Conservation (phyloP, 1,140 invertebrate genomes). For the Lepidotrigona ventralis region DNA sequence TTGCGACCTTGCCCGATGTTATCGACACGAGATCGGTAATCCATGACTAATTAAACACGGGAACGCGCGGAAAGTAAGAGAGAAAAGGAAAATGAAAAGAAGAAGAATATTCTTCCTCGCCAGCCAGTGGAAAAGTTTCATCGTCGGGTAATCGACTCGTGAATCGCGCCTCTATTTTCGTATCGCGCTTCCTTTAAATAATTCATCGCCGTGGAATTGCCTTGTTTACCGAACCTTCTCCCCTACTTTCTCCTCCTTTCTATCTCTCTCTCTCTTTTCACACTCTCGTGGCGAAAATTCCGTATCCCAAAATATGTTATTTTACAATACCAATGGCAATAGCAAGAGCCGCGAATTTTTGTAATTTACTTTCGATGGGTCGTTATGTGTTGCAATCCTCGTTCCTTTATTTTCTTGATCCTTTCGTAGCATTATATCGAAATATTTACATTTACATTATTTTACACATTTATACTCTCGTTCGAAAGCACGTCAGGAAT, state of each 20-base stretch:
- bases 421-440: no score
- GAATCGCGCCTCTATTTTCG: conserved; percentile 17
- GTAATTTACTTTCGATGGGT: background rate
- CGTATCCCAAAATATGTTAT: background rate
- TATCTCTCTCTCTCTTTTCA: background rate
- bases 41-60: conserved; percentile 64
- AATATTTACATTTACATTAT: no score
- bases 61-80: conserved; percentile 2
- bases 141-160: conserved; percentile 7
- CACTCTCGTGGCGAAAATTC: background rate
- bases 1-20: conserved; percentile 60
- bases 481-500: no score
- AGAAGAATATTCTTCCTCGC: conserved; percentile 39
- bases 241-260: background rate
- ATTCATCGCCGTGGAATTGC: conserved; percentile 19
- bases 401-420: no score
- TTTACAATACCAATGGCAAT: background rate
- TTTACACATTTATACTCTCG: no score
- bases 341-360: no score
- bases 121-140: conserved; percentile 40
- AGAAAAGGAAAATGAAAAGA: background rate
- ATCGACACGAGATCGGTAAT: conserved; percentile 22
- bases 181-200: conserved; percentile 17
- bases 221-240: conserved; percentile 22
- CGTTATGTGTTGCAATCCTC: background rate